Percentiles rank a stretch among this genome's conserved stretches.
These are phyloP conservation scores for Xylocampa areola DNA, from an alignment of 2,888 invertebrate genomes.

Conservation along the genomic window DNA sequence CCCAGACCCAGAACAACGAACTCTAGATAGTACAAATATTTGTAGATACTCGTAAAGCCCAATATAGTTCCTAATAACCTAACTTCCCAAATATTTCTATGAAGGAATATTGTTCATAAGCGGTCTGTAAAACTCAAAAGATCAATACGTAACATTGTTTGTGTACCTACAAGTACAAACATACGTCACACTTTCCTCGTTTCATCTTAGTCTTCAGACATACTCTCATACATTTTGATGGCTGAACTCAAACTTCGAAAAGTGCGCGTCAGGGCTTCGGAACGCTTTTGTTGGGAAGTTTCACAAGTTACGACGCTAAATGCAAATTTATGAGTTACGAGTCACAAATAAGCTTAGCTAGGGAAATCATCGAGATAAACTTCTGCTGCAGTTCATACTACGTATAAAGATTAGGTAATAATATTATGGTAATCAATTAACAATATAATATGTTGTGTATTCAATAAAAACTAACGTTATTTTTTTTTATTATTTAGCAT, in stretches of 20 bases:
- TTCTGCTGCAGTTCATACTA: not conserved
- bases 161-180: too few species aligned
- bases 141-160: too few species aligned
- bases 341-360: slow-evolving; percentile 25
- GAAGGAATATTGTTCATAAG: too few species aligned
- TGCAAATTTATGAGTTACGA: slow-evolving; percentile 33
- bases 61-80: too few species aligned
- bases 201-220: slow-evolving; percentile 11
- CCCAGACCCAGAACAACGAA: too few species aligned
- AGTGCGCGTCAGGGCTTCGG: slow-evolving; percentile 37
- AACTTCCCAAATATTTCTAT: too few species aligned
- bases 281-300: slow-evolving; percentile 36
- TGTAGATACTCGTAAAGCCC: too few species aligned
- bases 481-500: too few species aligned
- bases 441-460: too few species aligned
- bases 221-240: slow-evolving; percentile 18
- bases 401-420: not conserved
- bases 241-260: slow-evolving; percentile 36
- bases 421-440: not conserved
- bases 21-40: too few species aligned
- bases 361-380: slow-evolving; percentile 7
- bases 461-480: too few species aligned
- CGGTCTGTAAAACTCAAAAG: too few species aligned
- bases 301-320: slow-evolving; percentile 33
- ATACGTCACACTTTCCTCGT: not conserved